Conservation (phyloP, 2,888 invertebrate species). For the Corythucha ciliata region DNA sequence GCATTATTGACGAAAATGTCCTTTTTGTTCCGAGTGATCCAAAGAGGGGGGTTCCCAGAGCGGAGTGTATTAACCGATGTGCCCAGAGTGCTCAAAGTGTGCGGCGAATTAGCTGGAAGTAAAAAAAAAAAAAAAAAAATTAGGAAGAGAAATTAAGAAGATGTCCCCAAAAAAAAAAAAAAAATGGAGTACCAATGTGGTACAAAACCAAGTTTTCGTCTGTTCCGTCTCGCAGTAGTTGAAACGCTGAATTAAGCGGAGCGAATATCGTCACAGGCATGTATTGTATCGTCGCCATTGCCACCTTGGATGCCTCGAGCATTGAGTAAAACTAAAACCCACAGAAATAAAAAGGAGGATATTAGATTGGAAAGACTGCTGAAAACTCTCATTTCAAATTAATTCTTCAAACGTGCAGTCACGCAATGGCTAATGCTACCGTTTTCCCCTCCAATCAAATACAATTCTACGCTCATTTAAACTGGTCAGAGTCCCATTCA, state of each 20-base stretch:
- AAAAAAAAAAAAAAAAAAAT: constrained; percentile 26
- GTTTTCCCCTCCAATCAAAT: no score
- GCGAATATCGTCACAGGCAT: constrained; percentile 79
- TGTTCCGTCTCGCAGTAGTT: constrained; percentile 52
- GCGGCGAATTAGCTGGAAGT: constrained; percentile 64
- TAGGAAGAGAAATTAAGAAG: constrained; percentile 36
- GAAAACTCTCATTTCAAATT: no score
- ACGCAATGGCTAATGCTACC: no score
- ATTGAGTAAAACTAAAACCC: constrained; percentile 68
- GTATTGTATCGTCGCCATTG: constrained; percentile 61
- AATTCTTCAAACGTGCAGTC: no score
- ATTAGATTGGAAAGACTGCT: no score
- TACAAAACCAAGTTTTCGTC: constrained; percentile 56
- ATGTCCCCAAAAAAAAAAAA: not conserved
- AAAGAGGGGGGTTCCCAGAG: constrained; percentile 75
- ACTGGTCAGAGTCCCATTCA: no score
- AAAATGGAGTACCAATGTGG: constrained; percentile 65
- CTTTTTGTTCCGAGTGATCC: constrained; percentile 61
- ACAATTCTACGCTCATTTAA: no score
- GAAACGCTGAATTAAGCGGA: constrained; percentile 79
- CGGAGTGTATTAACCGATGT: constrained; percentile 65
- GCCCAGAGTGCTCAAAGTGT: constrained; percentile 57
- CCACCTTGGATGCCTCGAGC: constrained; percentile 60
- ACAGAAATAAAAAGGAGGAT: no score
- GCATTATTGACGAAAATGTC: constrained; percentile 84